Base-by-base conservation (phyloP, 2,888 invertebrate species). In the Sesia bembeciformis region DNA sequence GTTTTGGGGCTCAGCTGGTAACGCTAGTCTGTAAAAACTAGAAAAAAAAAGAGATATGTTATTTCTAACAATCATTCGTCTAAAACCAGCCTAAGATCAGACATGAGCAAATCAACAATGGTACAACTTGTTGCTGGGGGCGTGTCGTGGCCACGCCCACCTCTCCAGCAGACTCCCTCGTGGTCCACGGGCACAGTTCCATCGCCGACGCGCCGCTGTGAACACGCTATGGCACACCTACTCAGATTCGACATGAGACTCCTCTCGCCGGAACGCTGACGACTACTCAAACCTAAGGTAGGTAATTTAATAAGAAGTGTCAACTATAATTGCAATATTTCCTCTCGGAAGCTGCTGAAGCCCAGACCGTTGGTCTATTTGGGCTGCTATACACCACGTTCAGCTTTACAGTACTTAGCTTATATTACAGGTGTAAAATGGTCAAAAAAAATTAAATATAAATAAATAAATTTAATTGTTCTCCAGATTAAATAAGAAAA, bases 231-330 rank as follows among this genome's bases (percentile, higher is more conserved):
- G 90, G 72, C 85, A 59, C 78, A 81, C 60, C 70, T 86, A 57
- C 81, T 89, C 60, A 79, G 84, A 64, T 83, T 90, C 73, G 88
- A 90, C 72, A 78, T 86, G 83, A 76, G 85, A 62, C 72, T 89
- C 58, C 78, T 90, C 51, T 87, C 89, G 52, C 90, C 90, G 66
- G 90, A 90, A 71, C 90, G 90, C 90, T 90, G 90, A 90, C 90
- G 89, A 65, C 83, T 90, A 84, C 90, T 90, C 59, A 81, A 82
- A 68, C 82, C 68, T 70, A 88, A 88, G 90, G 90, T 90, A 60
- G 53, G 58, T 53, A 7, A 8, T 5, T 5, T 23, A 23, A 23
- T 23, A 23, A 23, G 23, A 23, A 23, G 23, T 23, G 23, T 23
- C 23, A 23, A 23, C 1, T 23, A 23, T 23, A 23, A 1, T 1